A percentile compares a stretch with the other conserved stretches of the same genome.
phyloP scores from a whole-genome alignment of 2,797 vertebrate species.

The Sebastes vulpes region DNA sequence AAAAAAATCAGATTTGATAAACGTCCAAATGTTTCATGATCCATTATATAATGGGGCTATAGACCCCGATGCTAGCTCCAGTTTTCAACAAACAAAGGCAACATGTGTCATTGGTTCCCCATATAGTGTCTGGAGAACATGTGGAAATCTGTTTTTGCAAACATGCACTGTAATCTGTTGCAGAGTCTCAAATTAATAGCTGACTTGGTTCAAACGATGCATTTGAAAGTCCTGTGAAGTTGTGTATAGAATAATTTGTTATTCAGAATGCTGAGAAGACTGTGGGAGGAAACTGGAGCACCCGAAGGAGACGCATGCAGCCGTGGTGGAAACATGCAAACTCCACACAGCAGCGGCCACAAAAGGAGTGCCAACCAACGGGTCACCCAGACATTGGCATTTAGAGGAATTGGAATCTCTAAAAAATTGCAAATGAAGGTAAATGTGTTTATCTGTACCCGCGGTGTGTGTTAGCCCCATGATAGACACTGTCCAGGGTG shows the following conservation, averaged over 20 bases:
- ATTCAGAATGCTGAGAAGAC: slow-evolving; percentile 2
- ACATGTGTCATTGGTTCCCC: slow-evolving; percentile 15
- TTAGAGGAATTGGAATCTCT: background rate
- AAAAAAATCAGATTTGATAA: background rate
- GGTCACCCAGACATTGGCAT: background rate
- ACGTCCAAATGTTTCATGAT: background rate
- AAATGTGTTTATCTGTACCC: background rate
- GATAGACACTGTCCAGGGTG: background rate
- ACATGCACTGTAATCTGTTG: slow-evolving; percentile 18
- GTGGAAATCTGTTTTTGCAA: slow-evolving; percentile 7
- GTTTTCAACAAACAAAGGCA: slow-evolving; percentile 15
- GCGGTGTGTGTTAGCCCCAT: background rate
- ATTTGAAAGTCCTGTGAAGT: slow-evolving; percentile 17
- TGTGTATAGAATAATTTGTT: slow-evolving; percentile 2
- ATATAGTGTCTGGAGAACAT: slow-evolving; percentile 1
- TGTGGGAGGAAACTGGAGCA: background rate
- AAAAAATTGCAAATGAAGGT: background rate
- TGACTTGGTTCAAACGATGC: background rate
- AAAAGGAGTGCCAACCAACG: background rate
- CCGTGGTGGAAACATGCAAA: background rate
- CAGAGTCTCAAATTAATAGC: slow-evolving; percentile 3
- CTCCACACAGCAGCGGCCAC: background rate
- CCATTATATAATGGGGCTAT: background rate
- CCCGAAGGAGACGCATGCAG: background rate
- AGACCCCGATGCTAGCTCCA: background rate